Conservation (phyloP, 2,797 vertebrate species). For the Argentina silus region DNA sequence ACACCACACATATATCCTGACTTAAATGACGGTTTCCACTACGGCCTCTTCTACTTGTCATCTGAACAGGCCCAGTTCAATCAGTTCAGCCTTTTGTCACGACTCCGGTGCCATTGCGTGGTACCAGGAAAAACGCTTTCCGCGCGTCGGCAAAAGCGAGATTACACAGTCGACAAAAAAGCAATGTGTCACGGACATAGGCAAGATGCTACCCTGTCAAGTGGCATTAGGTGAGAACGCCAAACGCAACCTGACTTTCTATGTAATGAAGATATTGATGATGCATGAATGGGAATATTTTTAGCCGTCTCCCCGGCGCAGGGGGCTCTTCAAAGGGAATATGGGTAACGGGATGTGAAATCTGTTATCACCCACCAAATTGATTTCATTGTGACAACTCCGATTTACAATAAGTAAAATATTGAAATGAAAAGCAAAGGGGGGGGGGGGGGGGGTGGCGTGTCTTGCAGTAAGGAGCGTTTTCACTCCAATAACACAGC, state of each 20-base stretch:
- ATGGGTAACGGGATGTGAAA: slow-evolving; percentile 74
- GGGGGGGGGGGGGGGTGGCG: slow-evolving; percentile 39
- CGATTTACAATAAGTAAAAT: slow-evolving; percentile 67
- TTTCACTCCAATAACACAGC: slow-evolving; percentile 65
- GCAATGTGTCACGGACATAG: slow-evolving; percentile 66
- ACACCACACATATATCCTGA: background rate
- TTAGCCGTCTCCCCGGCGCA: slow-evolving; percentile 65
- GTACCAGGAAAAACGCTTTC: slow-evolving; percentile 47
- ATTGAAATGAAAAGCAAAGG: slow-evolving; percentile 41
- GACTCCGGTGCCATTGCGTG: slow-evolving; percentile 33
- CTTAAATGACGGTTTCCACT: no score
- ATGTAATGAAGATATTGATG: slow-evolving; percentile 82
- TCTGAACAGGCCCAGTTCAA: slow-evolving; percentile 25
- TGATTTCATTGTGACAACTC: slow-evolving; percentile 70
- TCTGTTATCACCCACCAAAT: slow-evolving; percentile 71
- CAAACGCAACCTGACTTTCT: slow-evolving; percentile 77
- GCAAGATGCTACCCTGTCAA: slow-evolving; percentile 76
- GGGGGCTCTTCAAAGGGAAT: slow-evolving; percentile 57
- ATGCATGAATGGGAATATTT: slow-evolving; percentile 81
- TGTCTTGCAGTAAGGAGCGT: slow-evolving; percentile 45
- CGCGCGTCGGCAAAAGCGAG: slow-evolving; percentile 58
- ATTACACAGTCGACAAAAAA: slow-evolving; percentile 65
- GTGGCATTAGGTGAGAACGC: slow-evolving; percentile 63
- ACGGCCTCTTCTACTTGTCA: background rate
- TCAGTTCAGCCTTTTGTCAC: slow-evolving; percentile 42